Percentiles rank a stretch among this genome's conserved stretches.
phyloP scores from a whole-genome alignment of 1,140 invertebrate genomes.

The Cylas formicarius region DNA sequence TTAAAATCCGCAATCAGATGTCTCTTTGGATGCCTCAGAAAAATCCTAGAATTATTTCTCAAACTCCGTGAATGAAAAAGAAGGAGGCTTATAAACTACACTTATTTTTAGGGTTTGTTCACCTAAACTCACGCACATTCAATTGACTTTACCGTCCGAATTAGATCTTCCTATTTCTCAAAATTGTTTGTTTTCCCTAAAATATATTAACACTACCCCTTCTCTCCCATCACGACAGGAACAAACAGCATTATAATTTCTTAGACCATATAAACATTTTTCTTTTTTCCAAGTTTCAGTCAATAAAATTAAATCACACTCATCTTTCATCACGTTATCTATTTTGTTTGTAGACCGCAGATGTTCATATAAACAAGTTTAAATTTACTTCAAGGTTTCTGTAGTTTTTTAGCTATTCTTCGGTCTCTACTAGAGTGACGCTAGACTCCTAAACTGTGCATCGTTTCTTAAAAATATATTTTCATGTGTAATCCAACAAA shows the following conservation, averaged over 20 bases:
- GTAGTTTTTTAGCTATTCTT: no score
- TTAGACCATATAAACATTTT: slow-evolving; percentile 5
- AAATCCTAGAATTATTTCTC: background rate
- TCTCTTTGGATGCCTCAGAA: background rate
- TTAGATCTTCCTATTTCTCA: background rate
- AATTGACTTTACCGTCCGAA: background rate
- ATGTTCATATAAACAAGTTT: no score
- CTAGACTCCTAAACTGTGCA: no score
- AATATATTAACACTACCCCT: background rate
- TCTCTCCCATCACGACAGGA: slow-evolving; percentile 1
- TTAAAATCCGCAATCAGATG: background rate
- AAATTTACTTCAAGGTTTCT: no score
- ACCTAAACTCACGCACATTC: background rate
- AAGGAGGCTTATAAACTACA: slow-evolving; percentile 2
- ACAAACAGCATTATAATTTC: slow-evolving; percentile 1
- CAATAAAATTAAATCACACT: no score
- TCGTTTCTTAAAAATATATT: no score
- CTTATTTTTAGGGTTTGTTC: background rate
- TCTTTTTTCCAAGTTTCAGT: no score
- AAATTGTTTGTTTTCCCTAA: background rate
- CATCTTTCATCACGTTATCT: no score
- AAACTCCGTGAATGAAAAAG: no score
- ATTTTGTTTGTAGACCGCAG: no score
- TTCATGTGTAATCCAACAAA: no score
- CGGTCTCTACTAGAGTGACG: no score